Evolutionary conservation across 2,888 invertebrate species (phyloP), one percentile per base, ranked within the genome.

Genomic region (Lampropteryx suffumata): DNA sequence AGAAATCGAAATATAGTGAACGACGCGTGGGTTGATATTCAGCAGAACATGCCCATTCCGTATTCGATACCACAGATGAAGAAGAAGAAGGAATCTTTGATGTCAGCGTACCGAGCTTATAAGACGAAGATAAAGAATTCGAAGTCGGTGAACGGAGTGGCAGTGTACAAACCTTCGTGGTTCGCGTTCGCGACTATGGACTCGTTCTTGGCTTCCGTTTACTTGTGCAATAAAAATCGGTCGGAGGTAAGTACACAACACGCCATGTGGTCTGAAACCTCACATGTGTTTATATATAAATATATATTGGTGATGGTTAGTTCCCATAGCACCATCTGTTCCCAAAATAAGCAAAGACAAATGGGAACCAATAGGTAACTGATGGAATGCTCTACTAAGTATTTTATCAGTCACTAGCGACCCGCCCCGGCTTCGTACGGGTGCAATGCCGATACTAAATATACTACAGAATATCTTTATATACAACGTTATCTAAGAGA

Each of bases 11-110:
- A 29, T 1, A 9, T 21, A 3, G 35, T 53, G 2, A 45, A 40
- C 39, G 45, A 55, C 7, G 61, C 58, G 11, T 62, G 61, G 61
- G 21, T 17, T 1, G 43, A 58, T 21, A 34, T 62, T 4, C 43
- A 39, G 13, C 43, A 50, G 5, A 48, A 50, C 2, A 51, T 62
- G 35, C 51, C 37, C 11, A 30, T 42, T 3, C 36, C 50, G 10
- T 61, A 51, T 30, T 39, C 57, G 12, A 29, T 57, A 6, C 48
- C 43, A 0, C 59, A 62, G 2, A 42, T 62, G n/a, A 61, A 59
- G 28, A 61, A 50, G 48, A 59, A 62, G 35, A 62, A 57, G 42
- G 57, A 61, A 13, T 55, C 51, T 11, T 24, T 61, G 12, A 57
- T 61, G 48, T 57, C 62, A 0, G 43, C 59, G 8, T 62, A 62